phyloP scores from a whole-genome alignment of 2,797 vertebrate genomes.

The Halcyon chelicuti region DNA sequence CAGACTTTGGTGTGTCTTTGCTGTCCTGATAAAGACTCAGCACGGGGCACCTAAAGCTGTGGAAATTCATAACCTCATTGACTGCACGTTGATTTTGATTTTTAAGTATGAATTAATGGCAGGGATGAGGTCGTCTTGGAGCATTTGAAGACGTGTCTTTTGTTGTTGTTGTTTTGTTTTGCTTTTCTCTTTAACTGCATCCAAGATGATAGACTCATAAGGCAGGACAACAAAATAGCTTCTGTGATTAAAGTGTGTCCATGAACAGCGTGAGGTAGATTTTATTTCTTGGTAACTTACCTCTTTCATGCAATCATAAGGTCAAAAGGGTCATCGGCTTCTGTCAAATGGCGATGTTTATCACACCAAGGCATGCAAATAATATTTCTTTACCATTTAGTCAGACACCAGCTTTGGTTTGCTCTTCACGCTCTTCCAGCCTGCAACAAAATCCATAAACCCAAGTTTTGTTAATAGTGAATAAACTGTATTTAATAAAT shows the following conservation, averaged over 20 bases:
- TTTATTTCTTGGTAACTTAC: too few relatives aligned
- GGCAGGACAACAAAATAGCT: background rate
- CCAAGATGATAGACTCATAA: background rate
- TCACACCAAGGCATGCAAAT: too few relatives aligned
- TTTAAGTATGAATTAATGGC: background rate
- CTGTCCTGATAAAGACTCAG: background rate
- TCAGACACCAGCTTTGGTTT: too few relatives aligned
- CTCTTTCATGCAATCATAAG: too few relatives aligned
- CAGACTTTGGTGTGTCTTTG: accelerated
- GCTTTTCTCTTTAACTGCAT: background rate
- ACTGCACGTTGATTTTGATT: background rate
- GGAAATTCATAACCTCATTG: background rate
- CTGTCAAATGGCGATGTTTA: too few relatives aligned
- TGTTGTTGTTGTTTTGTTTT: background rate
- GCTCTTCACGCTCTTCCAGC: too few relatives aligned
- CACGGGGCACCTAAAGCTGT: background rate
- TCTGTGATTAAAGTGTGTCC: background rate
- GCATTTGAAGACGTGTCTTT: background rate
- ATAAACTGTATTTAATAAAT: too few relatives aligned
- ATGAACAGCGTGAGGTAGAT: background rate
- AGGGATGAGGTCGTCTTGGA: background rate
- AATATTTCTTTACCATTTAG: too few relatives aligned
- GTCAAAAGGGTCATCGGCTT: too few relatives aligned
- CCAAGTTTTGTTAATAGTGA: too few relatives aligned
- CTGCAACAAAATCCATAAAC: too few relatives aligned